Evolutionary conservation across 2,113 vertebrate species (phyloP).

Genomic region (Empidonax alnorum): DNA sequence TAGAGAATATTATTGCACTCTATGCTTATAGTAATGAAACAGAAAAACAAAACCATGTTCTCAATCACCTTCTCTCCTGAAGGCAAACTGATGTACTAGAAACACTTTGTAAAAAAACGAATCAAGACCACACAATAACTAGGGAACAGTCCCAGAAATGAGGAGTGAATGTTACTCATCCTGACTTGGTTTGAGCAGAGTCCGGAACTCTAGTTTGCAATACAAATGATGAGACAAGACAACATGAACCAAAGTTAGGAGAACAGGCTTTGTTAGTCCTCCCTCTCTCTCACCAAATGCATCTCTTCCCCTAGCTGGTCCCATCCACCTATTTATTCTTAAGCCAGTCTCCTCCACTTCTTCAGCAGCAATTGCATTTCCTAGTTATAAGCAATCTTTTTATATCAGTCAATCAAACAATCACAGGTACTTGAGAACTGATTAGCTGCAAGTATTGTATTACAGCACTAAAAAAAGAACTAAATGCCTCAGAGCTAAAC

Average conservation of each 20-base stretch:
- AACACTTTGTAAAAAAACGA: background rate
- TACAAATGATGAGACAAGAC: background rate
- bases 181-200: background rate
- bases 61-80: background rate
- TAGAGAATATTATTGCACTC: background rate
- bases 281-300: background rate
- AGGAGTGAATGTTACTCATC: background rate
- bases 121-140: background rate
- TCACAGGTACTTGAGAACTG: background rate
- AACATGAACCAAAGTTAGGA: background rate
- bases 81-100: background rate
- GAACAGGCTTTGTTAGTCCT: background rate
- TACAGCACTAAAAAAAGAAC: background rate
- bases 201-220: background rate
- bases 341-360: background rate
- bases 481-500: background rate
- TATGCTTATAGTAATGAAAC: background rate
- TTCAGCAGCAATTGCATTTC: background rate
- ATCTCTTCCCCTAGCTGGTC: background rate
- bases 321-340: background rate
- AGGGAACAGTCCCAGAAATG: background rate
- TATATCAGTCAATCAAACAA: background rate
- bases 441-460: background rate
- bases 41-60: background rate
- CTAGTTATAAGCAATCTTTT: background rate